Base-by-base conservation (phyloP, 2,888 invertebrate species). In the Dryadula phaetusa region DNA sequence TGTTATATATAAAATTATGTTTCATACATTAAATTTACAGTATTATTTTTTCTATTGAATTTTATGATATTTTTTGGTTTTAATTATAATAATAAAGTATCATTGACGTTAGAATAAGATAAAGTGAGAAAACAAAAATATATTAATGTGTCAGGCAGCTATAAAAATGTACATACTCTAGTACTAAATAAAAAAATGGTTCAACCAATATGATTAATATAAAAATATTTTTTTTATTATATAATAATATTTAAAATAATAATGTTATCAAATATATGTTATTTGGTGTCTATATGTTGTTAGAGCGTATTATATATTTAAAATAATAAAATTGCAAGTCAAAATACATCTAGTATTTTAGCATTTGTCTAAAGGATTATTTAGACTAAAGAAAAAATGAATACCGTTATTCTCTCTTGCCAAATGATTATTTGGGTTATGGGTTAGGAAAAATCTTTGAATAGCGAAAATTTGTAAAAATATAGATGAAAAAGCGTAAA, bases 101-200 rank as follows among this genome's bases (percentile, higher is more conserved):
- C 20, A 54, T 54, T 34, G 54, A 20, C 8, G 54, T 54, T 37
- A 42, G 28, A 44, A 5, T 44, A 60, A 18, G 16, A 2, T 58
- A 10, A 54, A 54, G 12, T 54, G 20, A 54, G 3, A 0, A 37
- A 44, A 22, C 12, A 22, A 20, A 4, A 20, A 4, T 54, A 54
- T 37, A 8, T 22, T 20, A 20, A 54, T 54, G 34, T 54, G 20
- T 54, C 42, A 5, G 58, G 58, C 42, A 60, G 58, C 58, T 60
- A 60, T 60, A 56, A 25, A 49, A 20, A 32, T 44, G 28, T 66
- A 58, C 42, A 44, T 54, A 54, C n/a, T 37, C 0, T 37, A 22
- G 18, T 22, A 37, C 20, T 46, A 22, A 37, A 54, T 20, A 12
- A 58, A 58, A 58, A 42, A 25, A 28, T 60, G 44, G 58, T 60